These are phyloP conservation scores for Micronycteris hirsuta DNA, from an alignment of 2,113 vertebrate species.

Conservation along the genomic window DNA sequence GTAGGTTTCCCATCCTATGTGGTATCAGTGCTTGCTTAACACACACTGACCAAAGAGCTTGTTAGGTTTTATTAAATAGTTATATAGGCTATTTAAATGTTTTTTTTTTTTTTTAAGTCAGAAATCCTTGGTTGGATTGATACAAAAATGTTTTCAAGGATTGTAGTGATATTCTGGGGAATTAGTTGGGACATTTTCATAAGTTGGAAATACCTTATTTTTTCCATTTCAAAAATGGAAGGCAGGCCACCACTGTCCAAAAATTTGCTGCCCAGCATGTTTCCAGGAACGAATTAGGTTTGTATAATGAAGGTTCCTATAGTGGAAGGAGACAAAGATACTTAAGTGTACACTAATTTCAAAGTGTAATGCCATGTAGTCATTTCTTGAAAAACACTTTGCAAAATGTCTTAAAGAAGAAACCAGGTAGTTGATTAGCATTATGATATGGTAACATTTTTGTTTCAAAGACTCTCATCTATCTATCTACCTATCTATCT, in stretches of 20 bases:
- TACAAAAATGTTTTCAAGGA: background rate
- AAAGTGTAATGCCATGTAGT: background rate
- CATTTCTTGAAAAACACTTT: background rate
- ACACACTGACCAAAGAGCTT: background rate
- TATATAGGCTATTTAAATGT: background rate
- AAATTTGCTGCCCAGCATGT: background rate
- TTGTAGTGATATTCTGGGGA: background rate
- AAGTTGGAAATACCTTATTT: background rate
- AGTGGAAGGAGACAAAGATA: background rate
- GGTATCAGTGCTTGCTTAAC: background rate
- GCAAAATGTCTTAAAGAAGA: background rate
- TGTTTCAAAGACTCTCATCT: background rate
- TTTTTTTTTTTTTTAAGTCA: background rate
- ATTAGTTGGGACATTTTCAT: background rate
- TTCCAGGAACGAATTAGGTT: background rate
- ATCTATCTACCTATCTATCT: no score
- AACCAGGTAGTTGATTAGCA: background rate
- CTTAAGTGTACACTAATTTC: background rate
- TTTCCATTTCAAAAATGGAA: background rate
- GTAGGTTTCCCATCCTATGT: background rate
- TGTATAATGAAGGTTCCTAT: background rate
- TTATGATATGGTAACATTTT: background rate
- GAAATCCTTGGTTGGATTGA: background rate
- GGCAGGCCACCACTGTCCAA: background rate
- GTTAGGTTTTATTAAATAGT: background rate